A percentile compares a stretch with the other conserved stretches of the same genome.
phyloP scores from a whole-genome alignment of 2,797 vertebrate genomes.

The Falco novaeseelandiae region DNA sequence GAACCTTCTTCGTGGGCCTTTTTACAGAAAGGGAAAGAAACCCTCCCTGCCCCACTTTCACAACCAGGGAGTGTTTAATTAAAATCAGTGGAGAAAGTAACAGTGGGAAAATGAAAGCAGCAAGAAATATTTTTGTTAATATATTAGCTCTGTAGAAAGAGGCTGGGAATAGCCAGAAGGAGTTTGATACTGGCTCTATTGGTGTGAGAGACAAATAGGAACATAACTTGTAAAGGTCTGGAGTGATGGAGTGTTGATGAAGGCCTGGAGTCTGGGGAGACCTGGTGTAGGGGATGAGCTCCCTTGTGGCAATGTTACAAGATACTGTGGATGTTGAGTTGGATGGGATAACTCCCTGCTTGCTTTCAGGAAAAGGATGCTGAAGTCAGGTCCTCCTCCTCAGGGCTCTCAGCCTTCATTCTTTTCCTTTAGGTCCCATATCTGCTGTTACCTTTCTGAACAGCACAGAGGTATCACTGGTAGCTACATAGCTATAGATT shows the following conservation, averaged over 20 bases:
- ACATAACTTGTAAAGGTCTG: neutral
- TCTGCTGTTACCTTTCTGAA: neutral
- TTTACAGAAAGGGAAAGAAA: constrained; percentile 19
- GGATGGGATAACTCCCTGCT: neutral
- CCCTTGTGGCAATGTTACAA: neutral
- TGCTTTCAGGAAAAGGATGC: neutral
- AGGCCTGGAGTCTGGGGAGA: neutral
- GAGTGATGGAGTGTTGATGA: neutral
- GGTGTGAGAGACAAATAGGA: neutral
- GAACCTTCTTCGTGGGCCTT: constrained; percentile 36
- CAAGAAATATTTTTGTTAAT: constrained; percentile 12
- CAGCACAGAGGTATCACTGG: neutral
- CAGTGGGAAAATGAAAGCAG: constrained; percentile 1
- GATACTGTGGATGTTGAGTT: neutral
- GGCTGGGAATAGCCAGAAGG: neutral
- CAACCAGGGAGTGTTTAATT: constrained; percentile 23
- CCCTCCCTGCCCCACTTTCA: neutral
- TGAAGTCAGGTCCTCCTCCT: neutral
- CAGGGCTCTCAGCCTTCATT: neutral
- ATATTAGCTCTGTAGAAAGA: neutral
- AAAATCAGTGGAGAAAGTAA: constrained; percentile 22
- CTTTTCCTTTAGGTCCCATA: neutral
- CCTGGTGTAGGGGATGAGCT: neutral
- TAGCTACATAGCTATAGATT: fast-evolving
- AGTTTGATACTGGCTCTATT: neutral